Evolutionary conservation across 1,140 invertebrate species (phyloP), one percentile per base, ranked within the genome.

Genomic region (Drosophila lowei): DNA sequence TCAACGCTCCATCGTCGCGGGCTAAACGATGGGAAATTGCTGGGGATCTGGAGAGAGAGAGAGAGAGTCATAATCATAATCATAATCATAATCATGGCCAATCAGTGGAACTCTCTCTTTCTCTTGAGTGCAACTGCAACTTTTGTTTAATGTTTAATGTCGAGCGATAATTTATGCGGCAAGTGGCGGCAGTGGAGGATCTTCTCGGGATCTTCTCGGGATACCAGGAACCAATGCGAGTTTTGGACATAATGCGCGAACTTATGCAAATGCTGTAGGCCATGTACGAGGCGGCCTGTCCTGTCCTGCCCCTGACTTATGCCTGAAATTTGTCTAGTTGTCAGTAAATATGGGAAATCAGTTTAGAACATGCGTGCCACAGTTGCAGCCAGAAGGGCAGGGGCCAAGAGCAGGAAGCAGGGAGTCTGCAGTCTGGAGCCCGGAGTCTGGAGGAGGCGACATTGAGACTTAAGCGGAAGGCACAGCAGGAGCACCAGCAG

Each of bases 331-430:
- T 90, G 89, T 90, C 89, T 89, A 90, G 89, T 90, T 90, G 89
- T 90, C 89, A 90, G 89, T 90, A 90, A 90, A 90, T 90, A 90
- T 90, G 89, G 89, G 89, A 90, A 90, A 90, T 90, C 85, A 90
- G 83, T 88, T 88, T 88, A 86, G 71, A 88, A 88, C 79, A 80
- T 88, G 81, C 81, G 81, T 86, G 81, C 77, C 60, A 78, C 75
- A 54, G 76, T 78, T 75, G 72, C 72, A 11, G 4, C 3, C 9
- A 13, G 34, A 38, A 13, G 62, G 43, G 28, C 5, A 44, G 21
- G 25, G 47, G 16, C 1, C 21, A 21, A 2, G 21, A 34, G 3
- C 34, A 9, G 47, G 44, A n/a, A 43, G 21, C 21, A 5, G 23
- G 5, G 5, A 6, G 3, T 23, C 46, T 44, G 28, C n/a, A n/a